Evolutionary conservation across 2,797 vertebrate genomes (phyloP).

Genomic region (Huso huso): DNA sequence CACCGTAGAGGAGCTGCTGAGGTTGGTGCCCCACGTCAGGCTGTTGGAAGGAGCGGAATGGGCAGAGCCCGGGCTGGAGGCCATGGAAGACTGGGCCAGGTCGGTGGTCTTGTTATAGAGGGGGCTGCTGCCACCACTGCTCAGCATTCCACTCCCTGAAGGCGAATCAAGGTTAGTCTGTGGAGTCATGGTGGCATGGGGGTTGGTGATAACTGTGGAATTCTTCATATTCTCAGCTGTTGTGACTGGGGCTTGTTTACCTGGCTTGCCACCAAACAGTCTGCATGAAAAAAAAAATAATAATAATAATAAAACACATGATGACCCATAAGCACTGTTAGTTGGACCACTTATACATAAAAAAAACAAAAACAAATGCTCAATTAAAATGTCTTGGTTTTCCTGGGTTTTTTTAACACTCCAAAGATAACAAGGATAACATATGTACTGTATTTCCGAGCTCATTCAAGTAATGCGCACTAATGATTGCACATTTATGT

Average conservation of each 20-base stretch:
- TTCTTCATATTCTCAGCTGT: slow-evolving; percentile 68
- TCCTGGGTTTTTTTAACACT: too few relatives aligned
- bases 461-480: too few relatives aligned
- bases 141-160: slow-evolving; percentile 62
- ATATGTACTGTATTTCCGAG: too few relatives aligned
- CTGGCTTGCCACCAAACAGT: slow-evolving; percentile 73
- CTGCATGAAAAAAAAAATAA: slow-evolving; percentile 41
- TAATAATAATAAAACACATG: background rate
- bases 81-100: slow-evolving; percentile 59
- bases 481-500: too few relatives aligned
- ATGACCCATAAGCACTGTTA: slow-evolving; percentile 7
- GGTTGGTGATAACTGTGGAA: slow-evolving; percentile 67
- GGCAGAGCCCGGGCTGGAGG: slow-evolving; percentile 69
- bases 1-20: slow-evolving; percentile 62
- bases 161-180: slow-evolving; percentile 64
- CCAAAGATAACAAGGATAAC: too few relatives aligned
- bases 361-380: slow-evolving; percentile 7
- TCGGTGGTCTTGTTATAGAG: slow-evolving; percentile 61
- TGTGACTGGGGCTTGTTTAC: slow-evolving; percentile 64
- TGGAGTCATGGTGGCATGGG: slow-evolving; percentile 62
- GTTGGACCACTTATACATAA: background rate
- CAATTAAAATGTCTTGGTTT: too few relatives aligned
- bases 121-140: slow-evolving; percentile 64
- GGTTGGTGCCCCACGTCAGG: slow-evolving; percentile 64
- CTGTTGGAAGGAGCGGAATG: slow-evolving; percentile 67